Evolutionary conservation across 64 coral and sea anemone genomes (phyloP).

Genomic region (Montipora foliosa): DNA sequence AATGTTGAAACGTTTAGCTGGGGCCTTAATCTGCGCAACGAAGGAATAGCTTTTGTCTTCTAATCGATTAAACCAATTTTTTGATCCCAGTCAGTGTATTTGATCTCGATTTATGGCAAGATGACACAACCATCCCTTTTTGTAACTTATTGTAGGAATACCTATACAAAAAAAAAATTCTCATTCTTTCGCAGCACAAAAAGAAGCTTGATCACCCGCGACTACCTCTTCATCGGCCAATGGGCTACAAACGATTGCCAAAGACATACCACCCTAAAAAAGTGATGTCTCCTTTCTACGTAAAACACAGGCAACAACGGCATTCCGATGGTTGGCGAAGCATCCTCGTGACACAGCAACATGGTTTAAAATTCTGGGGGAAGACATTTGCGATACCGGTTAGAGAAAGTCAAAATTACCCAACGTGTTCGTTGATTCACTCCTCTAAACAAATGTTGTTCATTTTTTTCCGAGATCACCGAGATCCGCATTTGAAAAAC

Average conservation of each 20-base stretch:
- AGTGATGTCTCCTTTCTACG: background rate
- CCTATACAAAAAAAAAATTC: background rate
- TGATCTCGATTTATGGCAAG: too few species aligned
- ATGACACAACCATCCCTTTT: too few species aligned
- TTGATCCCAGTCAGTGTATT: too few species aligned
- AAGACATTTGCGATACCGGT: background rate
- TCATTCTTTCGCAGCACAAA: background rate
- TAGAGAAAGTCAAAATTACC: too few species aligned
- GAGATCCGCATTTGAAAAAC: too few species aligned
- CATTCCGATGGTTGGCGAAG: background rate
- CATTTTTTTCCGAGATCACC: too few species aligned
- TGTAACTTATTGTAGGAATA: background rate
- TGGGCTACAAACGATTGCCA: background rate
- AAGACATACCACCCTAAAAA: background rate
- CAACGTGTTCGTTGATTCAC: too few species aligned
- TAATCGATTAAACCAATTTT: too few species aligned
- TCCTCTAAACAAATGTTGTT: too few species aligned
- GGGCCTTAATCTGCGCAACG: too few species aligned
- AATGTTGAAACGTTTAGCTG: too few species aligned
- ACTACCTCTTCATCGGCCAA: background rate
- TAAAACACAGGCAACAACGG: background rate
- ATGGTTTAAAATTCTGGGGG: background rate
- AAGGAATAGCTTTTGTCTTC: too few species aligned
- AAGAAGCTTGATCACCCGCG: background rate
- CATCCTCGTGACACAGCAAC: background rate